These are phyloP conservation scores for Phengaris alcon DNA, from an alignment of 2,888 invertebrate species.

Conservation along the genomic window DNA sequence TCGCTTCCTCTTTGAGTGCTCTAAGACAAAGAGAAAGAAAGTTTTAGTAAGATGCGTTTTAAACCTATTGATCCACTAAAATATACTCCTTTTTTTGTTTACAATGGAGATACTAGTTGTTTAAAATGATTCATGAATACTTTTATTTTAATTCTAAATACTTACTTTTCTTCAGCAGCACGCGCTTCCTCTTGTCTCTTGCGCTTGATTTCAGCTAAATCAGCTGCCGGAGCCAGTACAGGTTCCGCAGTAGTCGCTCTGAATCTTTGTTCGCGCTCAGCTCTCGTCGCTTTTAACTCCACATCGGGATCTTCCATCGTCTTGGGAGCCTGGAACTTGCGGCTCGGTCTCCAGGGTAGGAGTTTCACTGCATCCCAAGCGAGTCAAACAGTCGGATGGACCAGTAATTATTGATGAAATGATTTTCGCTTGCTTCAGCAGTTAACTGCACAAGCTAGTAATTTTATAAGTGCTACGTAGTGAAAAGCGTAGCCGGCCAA, in stretches of 20 bases:
- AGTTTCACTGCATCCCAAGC: slow-evolving; percentile 79
- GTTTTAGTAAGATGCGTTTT: not conserved
- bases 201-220: slow-evolving; percentile 75
- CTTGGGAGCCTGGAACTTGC: slow-evolving; percentile 82
- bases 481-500: slow-evolving; percentile 42
- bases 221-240: slow-evolving; percentile 69
- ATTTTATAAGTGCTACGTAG: slow-evolving; percentile 47
- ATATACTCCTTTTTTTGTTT: not conserved
- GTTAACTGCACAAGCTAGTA: slow-evolving; percentile 44
- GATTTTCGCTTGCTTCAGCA: slow-evolving; percentile 39
- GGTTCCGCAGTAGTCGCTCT: slow-evolving; percentile 75
- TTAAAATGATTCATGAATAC: not conserved
- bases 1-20: slow-evolving; percentile 74
- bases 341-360: slow-evolving; percentile 83
- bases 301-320: slow-evolving; percentile 79
- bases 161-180: slow-evolving; percentile 81
- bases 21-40: slow-evolving; percentile 47
- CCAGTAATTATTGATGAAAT: slow-evolving; percentile 57
- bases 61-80: no score
- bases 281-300: slow-evolving; percentile 82
- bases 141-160: not conserved
- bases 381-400: slow-evolving; percentile 48
- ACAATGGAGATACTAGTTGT: not conserved
- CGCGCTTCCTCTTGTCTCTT: slow-evolving; percentile 82
- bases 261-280: slow-evolving; percentile 81